Percentiles rank a stretch among this genome's conserved stretches.
These are phyloP conservation scores for Drosophila albomicans DNA, from an alignment of 1,140 invertebrate genomes.

Conservation along the genomic window DNA sequence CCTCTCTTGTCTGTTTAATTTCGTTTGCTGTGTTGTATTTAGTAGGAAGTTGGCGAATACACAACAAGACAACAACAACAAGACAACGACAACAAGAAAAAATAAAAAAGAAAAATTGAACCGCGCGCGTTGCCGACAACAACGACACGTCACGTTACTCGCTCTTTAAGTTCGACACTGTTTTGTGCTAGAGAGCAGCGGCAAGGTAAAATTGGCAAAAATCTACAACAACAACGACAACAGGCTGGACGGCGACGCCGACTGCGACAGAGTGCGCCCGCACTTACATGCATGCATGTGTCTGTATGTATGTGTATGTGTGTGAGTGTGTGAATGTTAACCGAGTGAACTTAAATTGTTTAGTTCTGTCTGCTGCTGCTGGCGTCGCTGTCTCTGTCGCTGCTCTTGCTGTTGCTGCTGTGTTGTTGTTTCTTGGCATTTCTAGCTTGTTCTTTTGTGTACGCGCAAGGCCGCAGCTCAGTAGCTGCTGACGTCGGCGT, in stretches of 20 bases:
- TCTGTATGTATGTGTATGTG: conserved; percentile 24
- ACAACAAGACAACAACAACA: no score
- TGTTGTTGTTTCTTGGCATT: conserved; percentile 53
- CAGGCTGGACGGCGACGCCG: conserved; percentile 19
- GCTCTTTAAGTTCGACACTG: conserved; percentile 82
- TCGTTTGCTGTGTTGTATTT: conserved; percentile 33
- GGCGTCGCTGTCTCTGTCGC: conserved; percentile 23
- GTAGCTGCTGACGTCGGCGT: conserved; percentile 2
- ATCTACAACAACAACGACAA: conserved; percentile 55
- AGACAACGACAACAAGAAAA: conserved; percentile 21
- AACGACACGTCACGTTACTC: conserved; percentile 79
- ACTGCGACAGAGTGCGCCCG: conserved; percentile 18
- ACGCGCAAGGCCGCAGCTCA: conserved; percentile 53
- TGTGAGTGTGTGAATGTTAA: conserved; percentile 60
- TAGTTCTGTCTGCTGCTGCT: conserved; percentile 54
- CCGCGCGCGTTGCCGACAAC: conserved; percentile 67
- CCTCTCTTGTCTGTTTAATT: conserved; percentile 22
- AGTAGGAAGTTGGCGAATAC: conserved; percentile 63
- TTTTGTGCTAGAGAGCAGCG: conserved; percentile 66
- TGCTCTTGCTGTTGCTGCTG: conserved; percentile 16
- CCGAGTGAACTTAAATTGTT: conserved; percentile 80
- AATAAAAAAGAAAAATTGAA: conserved; percentile 43
- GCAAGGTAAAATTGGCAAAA: conserved; percentile 81
- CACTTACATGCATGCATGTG: conserved; percentile 18
- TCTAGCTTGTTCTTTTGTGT: conserved; percentile 66